Percentiles rank a stretch among this genome's conserved stretches.
Conservation (phyloP, 2,797 vertebrate genomes). For the Bufotes viridis region DNA sequence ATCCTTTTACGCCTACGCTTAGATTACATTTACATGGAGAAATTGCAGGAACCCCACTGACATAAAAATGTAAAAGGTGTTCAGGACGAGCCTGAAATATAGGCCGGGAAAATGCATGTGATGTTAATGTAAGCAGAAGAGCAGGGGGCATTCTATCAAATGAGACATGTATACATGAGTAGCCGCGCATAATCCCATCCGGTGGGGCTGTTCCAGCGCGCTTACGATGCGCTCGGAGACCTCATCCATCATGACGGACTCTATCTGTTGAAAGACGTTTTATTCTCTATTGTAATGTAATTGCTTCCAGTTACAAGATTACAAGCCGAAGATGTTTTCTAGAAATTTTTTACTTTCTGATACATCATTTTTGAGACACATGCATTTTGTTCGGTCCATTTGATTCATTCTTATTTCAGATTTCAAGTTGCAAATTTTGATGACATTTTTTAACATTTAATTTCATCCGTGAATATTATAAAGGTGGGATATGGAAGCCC, state of each 20-base stretch:
- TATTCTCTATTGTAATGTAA: slow-evolving; percentile 25
- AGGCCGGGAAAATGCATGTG: slow-evolving; percentile 17
- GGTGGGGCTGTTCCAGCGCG: not conserved
- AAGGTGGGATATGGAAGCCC: no score
- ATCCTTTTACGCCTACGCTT: not conserved
- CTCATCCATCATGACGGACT: slow-evolving; percentile 38
- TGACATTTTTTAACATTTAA: no score
- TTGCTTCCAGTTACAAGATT: not conserved
- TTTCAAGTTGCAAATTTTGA: not conserved
- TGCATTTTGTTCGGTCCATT: not conserved
- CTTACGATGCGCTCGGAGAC: no score
- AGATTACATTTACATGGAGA: not conserved
- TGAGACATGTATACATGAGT: slow-evolving; percentile 9
- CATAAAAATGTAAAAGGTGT: slow-evolving; percentile 1
- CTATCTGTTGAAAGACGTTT: not conserved
- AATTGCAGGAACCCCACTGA: not conserved
- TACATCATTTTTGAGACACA: no score
- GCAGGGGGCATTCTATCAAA: slow-evolving; percentile 21
- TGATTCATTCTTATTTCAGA: not conserved
- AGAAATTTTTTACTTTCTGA: not conserved
- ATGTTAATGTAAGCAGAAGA: slow-evolving; percentile 36
- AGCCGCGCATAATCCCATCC: not conserved
- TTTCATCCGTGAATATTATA: no score
- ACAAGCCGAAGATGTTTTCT: not conserved
- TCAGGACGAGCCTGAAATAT: slow-evolving; percentile 4